Conservation (phyloP, 2,797 vertebrate genomes). For the Spheniscus humboldti region DNA sequence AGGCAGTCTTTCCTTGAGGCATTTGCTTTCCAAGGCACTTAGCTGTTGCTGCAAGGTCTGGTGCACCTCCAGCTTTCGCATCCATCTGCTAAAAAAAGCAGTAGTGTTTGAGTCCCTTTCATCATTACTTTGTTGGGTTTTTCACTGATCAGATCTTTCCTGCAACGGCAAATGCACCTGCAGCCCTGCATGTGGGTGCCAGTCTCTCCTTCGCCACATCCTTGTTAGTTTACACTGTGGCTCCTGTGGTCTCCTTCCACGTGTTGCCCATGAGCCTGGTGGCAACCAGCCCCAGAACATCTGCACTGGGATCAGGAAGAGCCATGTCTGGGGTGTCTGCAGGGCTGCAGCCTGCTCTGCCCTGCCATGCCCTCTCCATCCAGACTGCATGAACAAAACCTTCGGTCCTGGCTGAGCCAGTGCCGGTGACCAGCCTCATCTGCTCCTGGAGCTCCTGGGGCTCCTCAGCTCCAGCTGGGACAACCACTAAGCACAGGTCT, state of each 20-base stretch:
- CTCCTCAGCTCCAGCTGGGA: neutral
- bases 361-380: neutral
- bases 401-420: neutral
- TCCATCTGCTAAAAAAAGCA: neutral
- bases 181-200: neutral
- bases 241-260: neutral
- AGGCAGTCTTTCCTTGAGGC: neutral
- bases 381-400: neutral
- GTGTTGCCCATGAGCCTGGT: neutral
- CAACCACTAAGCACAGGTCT: neutral
- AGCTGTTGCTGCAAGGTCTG: neutral
- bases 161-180: neutral
- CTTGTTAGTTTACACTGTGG: neutral
- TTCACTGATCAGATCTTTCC: neutral
- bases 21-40: neutral
- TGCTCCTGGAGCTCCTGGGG: neutral
- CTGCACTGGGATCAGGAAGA: neutral
- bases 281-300: neutral
- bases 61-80: neutral
- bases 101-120: neutral
- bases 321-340: no score
- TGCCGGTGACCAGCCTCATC: neutral
- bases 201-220: rapidly evolving
- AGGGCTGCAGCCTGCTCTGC: neutral
- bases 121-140: neutral